phyloP scores from a whole-genome alignment of 2,113 vertebrate species.

The Gallinago paraguaiae region DNA sequence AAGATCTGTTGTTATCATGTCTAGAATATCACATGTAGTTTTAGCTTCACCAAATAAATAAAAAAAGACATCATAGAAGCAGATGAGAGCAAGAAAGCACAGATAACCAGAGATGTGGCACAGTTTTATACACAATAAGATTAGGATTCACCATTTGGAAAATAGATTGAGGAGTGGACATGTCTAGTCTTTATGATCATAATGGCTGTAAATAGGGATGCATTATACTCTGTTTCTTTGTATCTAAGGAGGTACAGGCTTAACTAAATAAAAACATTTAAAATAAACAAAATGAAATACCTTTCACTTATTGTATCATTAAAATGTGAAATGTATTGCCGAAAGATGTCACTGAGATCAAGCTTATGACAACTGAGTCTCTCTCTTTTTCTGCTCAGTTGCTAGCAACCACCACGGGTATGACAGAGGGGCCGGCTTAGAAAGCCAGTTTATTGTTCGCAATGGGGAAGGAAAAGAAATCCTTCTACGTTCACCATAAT shows the following conservation, averaged over 20 bases:
- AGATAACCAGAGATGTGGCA: not conserved
- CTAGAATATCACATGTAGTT: not conserved
- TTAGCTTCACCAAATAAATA: not conserved
- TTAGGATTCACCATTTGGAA: not conserved
- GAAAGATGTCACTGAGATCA: not conserved
- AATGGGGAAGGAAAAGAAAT: not conserved
- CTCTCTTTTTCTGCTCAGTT: not conserved
- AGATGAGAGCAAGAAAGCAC: not conserved
- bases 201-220: not conserved
- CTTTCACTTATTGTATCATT: not conserved
- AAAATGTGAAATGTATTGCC: not conserved
- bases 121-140: not conserved
- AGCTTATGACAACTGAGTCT: not conserved
- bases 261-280: not conserved
- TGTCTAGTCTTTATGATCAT: not conserved
- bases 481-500: not conserved
- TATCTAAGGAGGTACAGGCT: not conserved
- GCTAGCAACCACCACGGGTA: not conserved
- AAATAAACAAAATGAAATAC: not conserved
- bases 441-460: not conserved
- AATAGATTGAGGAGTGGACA: not conserved
- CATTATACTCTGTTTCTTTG: not conserved
- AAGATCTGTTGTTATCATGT: not conserved
- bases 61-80: not conserved
- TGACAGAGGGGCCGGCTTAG: not conserved